Base-by-base conservation (phyloP, 2,113 vertebrate species). In the Panthera tigris region DNA sequence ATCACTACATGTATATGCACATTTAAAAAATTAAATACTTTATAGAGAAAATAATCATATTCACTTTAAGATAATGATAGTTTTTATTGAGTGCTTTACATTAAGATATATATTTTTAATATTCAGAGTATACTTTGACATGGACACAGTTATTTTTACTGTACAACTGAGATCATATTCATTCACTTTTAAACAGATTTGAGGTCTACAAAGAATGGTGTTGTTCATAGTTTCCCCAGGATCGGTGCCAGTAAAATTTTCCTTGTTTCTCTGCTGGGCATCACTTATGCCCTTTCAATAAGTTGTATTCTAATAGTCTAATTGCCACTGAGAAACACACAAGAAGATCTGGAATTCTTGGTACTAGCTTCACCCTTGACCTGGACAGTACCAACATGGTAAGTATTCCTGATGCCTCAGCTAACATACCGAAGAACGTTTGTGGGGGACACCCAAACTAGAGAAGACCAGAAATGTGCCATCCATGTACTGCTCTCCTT, bases 1-100 rank as follows among this genome's bases (percentile, higher is more conserved):
- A 0, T 50, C 4, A 19, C 0, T 87, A 39, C 3, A 16, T 23
- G 6, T 45, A n/a, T n/a, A 39, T 3, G n/a, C 5, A 74, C 15
- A 65, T 45, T 79, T 41, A 87, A 13, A 57, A 79, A 87, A 36
- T 33, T 63, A 33, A 61, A 29, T 74, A 25, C 5, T 7, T 16
- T 85, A 76, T 31, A 14, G 39, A n/a, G 19, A 23, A 73, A 73
- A 61, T 29, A 41, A 80, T 36, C 11, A 31, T 45, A 68, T 39
- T n/a, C 13, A 27, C 12, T 55, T 68, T 69, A 45, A 45, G 45
- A 45, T 45, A 45, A 45, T 45, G 45, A 45, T 45, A 45, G 45
- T 45, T 45, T 45, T 45, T 45, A 45, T 45, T 45, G 45, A 9
- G 45, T 45, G 45, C 45, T 45, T 45, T 45, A 45, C 45, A 45